Percentiles rank a stretch among this genome's conserved stretches.
phyloP scores from a whole-genome alignment of 2,113 vertebrate genomes.

The Pseudolaguvia tuberculata region DNA sequence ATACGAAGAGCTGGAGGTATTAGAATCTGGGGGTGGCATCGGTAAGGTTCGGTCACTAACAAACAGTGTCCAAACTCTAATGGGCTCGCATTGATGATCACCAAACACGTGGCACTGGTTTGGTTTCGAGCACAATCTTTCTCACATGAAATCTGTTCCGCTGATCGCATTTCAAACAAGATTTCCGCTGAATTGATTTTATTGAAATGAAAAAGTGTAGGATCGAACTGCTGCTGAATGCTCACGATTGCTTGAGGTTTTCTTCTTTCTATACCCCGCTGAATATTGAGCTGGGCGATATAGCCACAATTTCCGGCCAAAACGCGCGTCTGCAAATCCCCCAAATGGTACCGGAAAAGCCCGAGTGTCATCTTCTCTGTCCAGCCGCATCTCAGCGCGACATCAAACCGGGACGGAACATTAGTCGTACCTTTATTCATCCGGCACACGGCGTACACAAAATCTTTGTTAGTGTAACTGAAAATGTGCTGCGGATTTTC shows the following conservation, averaged over 20 bases:
- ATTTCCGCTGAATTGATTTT: slow-evolving; percentile 74
- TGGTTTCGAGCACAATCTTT: slow-evolving; percentile 1
- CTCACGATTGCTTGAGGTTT: slow-evolving; percentile 78
- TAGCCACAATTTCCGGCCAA: slow-evolving; percentile 71
- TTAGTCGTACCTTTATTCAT: not conserved
- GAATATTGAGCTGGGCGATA: slow-evolving; percentile 82
- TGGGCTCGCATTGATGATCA: slow-evolving; percentile 84
- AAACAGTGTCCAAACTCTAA: slow-evolving; percentile 84
- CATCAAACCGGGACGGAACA: slow-evolving; percentile 70
- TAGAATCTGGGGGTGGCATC: slow-evolving; percentile 73
- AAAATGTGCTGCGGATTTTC: slow-evolving; percentile 53
- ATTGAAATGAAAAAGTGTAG: slow-evolving; percentile 80
- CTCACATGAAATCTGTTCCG: not conserved
- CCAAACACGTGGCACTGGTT: not conserved
- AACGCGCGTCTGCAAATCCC: slow-evolving; percentile 68
- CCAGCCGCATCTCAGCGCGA: slow-evolving; percentile 69
- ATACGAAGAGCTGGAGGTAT: slow-evolving; percentile 58
- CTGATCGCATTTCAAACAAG: slow-evolving; percentile 70
- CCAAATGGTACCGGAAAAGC: slow-evolving; percentile 79
- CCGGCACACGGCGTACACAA: slow-evolving; percentile 45
- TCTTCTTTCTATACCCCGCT: slow-evolving; percentile 74
- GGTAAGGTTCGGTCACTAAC: slow-evolving; percentile 75
- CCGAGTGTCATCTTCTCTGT: slow-evolving; percentile 71
- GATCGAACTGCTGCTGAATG: slow-evolving; percentile 75
- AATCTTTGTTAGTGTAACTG: slow-evolving; percentile 69